phyloP scores from a whole-genome alignment of 2,797 vertebrate species.

The Gallinago nigripennis region DNA sequence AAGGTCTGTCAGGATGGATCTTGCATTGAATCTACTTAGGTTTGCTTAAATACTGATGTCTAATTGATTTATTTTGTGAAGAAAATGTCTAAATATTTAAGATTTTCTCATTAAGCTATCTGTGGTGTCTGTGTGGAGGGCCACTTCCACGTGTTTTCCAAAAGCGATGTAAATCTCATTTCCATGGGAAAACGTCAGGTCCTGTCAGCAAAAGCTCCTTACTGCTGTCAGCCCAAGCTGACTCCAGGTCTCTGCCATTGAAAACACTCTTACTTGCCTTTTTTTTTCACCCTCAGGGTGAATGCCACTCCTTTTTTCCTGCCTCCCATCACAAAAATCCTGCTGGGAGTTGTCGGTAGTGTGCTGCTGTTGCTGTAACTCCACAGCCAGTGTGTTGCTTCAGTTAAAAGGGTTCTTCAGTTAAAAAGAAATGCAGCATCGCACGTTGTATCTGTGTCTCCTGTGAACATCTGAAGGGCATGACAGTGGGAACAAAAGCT shows the following conservation, averaged over 20 bases:
- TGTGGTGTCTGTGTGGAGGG: neutral
- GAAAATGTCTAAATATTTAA: neutral
- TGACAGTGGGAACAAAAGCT: neutral
- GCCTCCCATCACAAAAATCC: neutral
- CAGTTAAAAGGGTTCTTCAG: neutral
- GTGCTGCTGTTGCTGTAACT: neutral
- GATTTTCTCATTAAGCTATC: neutral
- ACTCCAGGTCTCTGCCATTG: neutral
- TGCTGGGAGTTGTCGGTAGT: neutral
- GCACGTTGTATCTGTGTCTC: neutral
- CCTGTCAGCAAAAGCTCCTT: neutral
- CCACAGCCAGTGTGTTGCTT: neutral
- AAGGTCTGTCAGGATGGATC: neutral
- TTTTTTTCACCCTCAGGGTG: neutral
- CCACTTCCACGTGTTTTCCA: neutral
- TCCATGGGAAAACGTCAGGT: neutral
- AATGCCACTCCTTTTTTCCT: neutral
- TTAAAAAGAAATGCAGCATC: neutral
- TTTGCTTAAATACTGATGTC: neutral
- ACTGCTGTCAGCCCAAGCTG: neutral
- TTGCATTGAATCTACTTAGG: neutral
- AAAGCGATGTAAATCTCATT: neutral
- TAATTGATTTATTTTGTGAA: neutral
- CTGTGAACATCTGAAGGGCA: fast-evolving
- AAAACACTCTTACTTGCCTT: neutral